phyloP scores from a whole-genome alignment of 2,888 invertebrate genomes.

The Allygus modestus region DNA sequence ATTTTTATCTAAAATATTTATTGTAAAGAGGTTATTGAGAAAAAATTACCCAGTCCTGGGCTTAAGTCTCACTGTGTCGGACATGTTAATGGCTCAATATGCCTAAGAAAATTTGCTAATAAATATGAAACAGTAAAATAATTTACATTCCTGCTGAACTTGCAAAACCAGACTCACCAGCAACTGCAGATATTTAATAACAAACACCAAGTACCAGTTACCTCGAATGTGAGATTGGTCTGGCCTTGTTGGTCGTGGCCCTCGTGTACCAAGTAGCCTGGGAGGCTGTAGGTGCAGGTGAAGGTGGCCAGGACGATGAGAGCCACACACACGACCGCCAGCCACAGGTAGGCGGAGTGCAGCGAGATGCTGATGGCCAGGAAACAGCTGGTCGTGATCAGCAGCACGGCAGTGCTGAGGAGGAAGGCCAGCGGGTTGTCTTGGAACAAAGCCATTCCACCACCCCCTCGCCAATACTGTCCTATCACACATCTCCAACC shows the following conservation, averaged over 20 bases:
- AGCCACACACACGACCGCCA: slow-evolving; percentile 30
- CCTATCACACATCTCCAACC: neutral
- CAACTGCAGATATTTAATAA: no score
- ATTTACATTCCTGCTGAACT: no score
- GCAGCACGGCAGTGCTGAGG: slow-evolving; percentile 39
- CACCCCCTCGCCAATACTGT: no score
- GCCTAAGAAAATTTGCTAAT: no score
- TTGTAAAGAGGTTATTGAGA: no score
- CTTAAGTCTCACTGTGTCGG: no score
- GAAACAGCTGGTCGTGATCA: slow-evolving; percentile 50
- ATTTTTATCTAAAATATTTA: no score
- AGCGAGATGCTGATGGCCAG: slow-evolving; percentile 48
- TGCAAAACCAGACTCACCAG: no score
- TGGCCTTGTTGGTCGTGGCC: neutral
- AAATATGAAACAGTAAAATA: no score
- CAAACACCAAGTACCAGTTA: no score
- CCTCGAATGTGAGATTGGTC: slow-evolving; percentile 3
- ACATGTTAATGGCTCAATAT: no score
- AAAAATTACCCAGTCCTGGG: no score
- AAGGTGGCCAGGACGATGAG: slow-evolving; percentile 52
- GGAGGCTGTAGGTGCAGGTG: slow-evolving; percentile 51
- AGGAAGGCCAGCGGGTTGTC: slow-evolving; percentile 30
- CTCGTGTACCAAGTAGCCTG: slow-evolving; percentile 20
- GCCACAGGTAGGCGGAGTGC: slow-evolving; percentile 45
- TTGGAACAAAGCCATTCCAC: slow-evolving; percentile 23